Evolutionary conservation across 2,113 vertebrate genomes (phyloP).

Genomic region (Martes martes): DNA sequence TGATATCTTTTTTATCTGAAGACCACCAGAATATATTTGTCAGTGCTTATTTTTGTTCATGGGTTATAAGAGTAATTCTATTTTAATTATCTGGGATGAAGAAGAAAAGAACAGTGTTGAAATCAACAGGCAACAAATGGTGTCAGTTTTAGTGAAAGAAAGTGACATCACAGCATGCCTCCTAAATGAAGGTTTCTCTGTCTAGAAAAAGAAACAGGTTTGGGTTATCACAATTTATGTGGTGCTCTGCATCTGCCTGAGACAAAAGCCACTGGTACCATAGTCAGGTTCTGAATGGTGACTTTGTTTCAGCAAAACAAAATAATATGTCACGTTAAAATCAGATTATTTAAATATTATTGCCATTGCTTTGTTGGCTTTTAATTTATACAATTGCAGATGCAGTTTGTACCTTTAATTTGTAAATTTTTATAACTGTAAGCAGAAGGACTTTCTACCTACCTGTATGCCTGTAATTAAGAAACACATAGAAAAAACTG

Average conservation of each 20-base stretch:
- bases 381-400: neutral
- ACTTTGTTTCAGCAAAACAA: constrained; percentile 7
- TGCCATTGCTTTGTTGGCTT: neutral
- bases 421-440: neutral
- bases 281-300: neutral
- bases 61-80: neutral
- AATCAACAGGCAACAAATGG: neutral
- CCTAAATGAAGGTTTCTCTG: neutral
- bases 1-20: neutral
- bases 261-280: neutral
- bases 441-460: neutral
- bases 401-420: neutral
- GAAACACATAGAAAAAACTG: neutral
- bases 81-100: neutral
- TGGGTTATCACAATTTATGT: neutral
- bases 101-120: neutral
- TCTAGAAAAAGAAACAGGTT: neutral
- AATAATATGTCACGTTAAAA: neutral
- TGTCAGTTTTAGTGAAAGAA: neutral
- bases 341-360: neutral
- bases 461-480: neutral
- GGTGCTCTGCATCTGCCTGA: neutral
- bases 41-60: neutral
- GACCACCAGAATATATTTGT: neutral
- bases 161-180: neutral